These are phyloP conservation scores for Rhinichthys osculus DNA, from an alignment of 2,797 vertebrate species.

Conservation along the genomic window DNA sequence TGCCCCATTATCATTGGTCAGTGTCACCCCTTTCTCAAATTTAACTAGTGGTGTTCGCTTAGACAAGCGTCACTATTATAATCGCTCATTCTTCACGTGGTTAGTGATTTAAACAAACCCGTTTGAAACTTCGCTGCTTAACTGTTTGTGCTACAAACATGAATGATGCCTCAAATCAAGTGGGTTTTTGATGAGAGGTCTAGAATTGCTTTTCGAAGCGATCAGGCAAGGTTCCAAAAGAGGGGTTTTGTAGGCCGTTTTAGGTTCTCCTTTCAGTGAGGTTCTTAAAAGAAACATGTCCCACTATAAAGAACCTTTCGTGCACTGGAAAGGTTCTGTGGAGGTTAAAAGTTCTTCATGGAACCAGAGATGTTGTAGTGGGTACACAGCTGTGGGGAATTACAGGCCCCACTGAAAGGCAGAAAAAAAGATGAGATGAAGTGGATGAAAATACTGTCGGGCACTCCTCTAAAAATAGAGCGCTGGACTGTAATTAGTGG, in stretches of 20 bases:
- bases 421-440: constrained; percentile 61
- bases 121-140: neutral
- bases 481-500: constrained; percentile 81
- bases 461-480: constrained; percentile 81
- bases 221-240: neutral
- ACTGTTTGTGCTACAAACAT: neutral
- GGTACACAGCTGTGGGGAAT: constrained; percentile 77
- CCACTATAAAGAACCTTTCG: neutral
- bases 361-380: constrained; percentile 29
- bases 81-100: neutral
- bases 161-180: neutral
- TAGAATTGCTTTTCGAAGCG: neutral
- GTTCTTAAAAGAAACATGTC: neutral
- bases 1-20: constrained; percentile 26
- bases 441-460: constrained; percentile 79
- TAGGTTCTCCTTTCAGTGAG: neutral
- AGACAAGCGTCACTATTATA: neutral
- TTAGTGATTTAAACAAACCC: constrained; percentile 3
- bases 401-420: constrained; percentile 78
- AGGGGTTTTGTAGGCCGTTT: neutral
- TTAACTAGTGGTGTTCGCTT: neutral
- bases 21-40: constrained; percentile 40
- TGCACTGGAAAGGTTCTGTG: neutral
- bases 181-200: neutral
- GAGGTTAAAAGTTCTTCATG: neutral